Evolutionary conservation across 2,797 vertebrate species (phyloP).

Genomic region (Etheostoma nigrum): DNA sequence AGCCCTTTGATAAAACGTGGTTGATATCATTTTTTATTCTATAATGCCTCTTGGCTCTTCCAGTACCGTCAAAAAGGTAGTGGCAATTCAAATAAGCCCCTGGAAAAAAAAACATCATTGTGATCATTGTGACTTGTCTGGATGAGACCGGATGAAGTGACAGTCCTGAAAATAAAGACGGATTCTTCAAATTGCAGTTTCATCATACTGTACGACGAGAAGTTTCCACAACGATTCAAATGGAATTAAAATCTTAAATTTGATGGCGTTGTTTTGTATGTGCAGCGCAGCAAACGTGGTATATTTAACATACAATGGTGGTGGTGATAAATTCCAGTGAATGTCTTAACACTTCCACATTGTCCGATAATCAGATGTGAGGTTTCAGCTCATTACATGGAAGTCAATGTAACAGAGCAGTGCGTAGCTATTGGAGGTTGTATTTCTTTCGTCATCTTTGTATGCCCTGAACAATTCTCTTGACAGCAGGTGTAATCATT

Average conservation of each 20-base stretch:
- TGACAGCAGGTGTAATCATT: conserved; percentile 62
- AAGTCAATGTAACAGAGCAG: neutral
- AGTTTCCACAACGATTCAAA: conserved; percentile 26
- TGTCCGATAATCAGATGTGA: conserved; percentile 30
- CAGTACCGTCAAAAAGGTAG: conserved; percentile 30
- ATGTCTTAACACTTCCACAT: neutral
- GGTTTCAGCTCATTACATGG: conserved; percentile 23
- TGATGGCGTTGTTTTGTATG: conserved; percentile 10
- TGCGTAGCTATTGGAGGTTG: neutral
- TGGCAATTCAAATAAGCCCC: conserved; percentile 34
- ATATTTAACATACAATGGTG: too few species aligned
- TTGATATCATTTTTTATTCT: conserved; percentile 32
- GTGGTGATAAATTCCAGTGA: neutral
- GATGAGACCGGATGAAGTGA: conserved; percentile 19
- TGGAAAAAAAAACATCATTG: conserved; percentile 9
- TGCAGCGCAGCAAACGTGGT: neutral
- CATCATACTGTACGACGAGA: neutral
- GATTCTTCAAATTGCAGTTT: conserved; percentile 26
- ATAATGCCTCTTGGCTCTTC: neutral
- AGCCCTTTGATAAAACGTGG: conserved; percentile 42
- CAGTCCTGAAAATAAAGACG: conserved; percentile 46
- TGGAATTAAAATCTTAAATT: conserved; percentile 46
- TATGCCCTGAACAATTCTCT: conserved; percentile 34
- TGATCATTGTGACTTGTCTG: neutral
- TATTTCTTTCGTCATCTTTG: conserved; percentile 25